Evolutionary conservation across 2,797 vertebrate species (phyloP), one percentile per base, ranked within the genome.

Genomic region (Amphiprion clarkii): DNA sequence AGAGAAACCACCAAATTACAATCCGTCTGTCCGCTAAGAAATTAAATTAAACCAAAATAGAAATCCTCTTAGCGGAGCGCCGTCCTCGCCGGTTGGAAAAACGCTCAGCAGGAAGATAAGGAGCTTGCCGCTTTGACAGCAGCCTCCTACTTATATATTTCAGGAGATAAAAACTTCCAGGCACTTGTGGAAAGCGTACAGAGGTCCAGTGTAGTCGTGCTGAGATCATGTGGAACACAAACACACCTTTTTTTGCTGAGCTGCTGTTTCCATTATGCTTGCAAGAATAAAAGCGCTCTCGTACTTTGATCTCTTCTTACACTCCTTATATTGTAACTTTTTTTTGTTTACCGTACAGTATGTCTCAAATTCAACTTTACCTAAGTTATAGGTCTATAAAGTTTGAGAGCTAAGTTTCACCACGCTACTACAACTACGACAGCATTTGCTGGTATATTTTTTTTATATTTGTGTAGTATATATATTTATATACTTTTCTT

Each of bases 31-130:
- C 71, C 4, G 64, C 68, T 48, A 52, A 78, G 80, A 87, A 89
- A 88, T 90, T 74, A 82, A 88, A 84, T 89, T 80, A 80, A 89
- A 78, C 51, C 54, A 65, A 82, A 85, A 76, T 70, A 83, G 82
- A 87, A 90, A 89, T 87, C 86, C 86, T 89, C 87, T 86, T 81
- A 83, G 82, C 7, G 8, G 55, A 48, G 75, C 27, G 52, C 4
- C 5, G 12, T 71, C 66, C 65, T 67, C 66, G 10, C 55, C 75
- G 55, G 75, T 64, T 70, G 62, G 71, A 73, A 58, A 74, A 72
- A 65, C 39, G 76, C 79, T 78, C 70, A 5, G 75, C 44, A 1
- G 57, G 67, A 48, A 83, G 90, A 92, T 88, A 87, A 89, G 87
- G 69, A 67, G 82, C 54, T 44, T 48, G 54, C 31, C 1, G 25